A percentile compares a stretch with the other conserved stretches of the same genome.
phyloP scores from a whole-genome alignment of 2,113 vertebrate genomes.

The Oenanthe melanoleuca region DNA sequence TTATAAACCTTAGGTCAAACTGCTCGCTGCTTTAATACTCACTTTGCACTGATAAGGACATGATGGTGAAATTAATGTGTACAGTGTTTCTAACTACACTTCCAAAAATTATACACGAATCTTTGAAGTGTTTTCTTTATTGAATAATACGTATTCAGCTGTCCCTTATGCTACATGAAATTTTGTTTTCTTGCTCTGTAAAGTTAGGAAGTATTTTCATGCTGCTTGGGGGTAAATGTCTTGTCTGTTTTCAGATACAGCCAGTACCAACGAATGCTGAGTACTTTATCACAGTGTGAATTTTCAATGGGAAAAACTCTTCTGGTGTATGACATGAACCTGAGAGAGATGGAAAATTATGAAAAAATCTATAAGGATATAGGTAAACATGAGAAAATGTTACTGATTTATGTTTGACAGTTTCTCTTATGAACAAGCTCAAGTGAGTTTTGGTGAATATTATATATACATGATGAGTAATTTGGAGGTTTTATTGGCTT shows the following conservation, averaged over 20 bases:
- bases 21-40: background rate
- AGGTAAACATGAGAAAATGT: conserved; percentile 75
- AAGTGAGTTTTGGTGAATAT: background rate
- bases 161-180: background rate
- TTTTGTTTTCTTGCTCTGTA: background rate
- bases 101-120: background rate
- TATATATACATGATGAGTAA: background rate
- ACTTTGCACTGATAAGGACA: background rate
- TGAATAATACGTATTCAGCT: background rate
- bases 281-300: conserved; percentile 92
- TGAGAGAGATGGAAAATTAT: conserved; percentile 98
- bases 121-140: background rate
- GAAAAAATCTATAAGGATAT: conserved; percentile 95
- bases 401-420: background rate
- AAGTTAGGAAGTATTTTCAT: background rate
- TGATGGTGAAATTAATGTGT: background rate
- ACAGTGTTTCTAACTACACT: background rate
- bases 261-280: conserved; percentile 96
- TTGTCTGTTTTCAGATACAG: conserved; percentile 80
- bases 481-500: background rate
- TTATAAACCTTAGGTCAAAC: background rate
- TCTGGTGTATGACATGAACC: conserved; percentile 97
- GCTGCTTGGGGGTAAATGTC: background rate
- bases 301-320: conserved; percentile 98
- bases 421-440: background rate